Base-by-base conservation (phyloP, 2,113 vertebrate species). In the Pagrus major region DNA sequence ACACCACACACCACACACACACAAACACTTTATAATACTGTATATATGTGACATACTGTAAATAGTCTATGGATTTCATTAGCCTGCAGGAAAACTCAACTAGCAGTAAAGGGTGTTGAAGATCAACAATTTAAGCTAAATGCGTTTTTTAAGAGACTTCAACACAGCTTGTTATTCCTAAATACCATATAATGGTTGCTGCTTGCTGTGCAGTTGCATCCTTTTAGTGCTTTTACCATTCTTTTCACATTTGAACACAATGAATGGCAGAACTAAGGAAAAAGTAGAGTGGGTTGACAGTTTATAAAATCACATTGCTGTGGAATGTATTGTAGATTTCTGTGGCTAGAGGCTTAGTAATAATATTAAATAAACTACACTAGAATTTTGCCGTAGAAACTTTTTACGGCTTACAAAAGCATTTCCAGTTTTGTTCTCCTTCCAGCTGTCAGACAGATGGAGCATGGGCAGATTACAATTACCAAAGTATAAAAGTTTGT, bases 391-490 rank as follows among this genome's bases (percentile, higher is more conserved):
- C 29, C 42, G 16, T 35, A 33, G 39, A 73, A 64, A 35, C 29
- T 68, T 83, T 82, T 80, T 51, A 63, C 44, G 46, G 27, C 71
- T 67, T 55, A 39, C 52, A 56, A 54, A 80, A 70, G 47, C 41
- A 56, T 25, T 59, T 74, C 11, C 41, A 49, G 23, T 54, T 39
- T 61, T 49, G 21, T 65, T 60, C 15, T 46, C 31, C n/a, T 59
- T 47, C 31, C 51, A 61, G 46, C 41, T 71, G 63, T 61, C 52
- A 77, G 54, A 63, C 41, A 16, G 20, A 46, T 29, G 41, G 33
- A 42, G 33, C 15, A 64, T 21, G 35, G 29, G 23, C 37, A 14
- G 39, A 56, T 63, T 33, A 10, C 2, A 54, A 27, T 27, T 42
- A 20, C 21, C 7, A 33, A 47, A n/a, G 11, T 37, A 16, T 20